Conservation (phyloP, 2,113 vertebrate genomes). For the Narcine bancroftii region DNA sequence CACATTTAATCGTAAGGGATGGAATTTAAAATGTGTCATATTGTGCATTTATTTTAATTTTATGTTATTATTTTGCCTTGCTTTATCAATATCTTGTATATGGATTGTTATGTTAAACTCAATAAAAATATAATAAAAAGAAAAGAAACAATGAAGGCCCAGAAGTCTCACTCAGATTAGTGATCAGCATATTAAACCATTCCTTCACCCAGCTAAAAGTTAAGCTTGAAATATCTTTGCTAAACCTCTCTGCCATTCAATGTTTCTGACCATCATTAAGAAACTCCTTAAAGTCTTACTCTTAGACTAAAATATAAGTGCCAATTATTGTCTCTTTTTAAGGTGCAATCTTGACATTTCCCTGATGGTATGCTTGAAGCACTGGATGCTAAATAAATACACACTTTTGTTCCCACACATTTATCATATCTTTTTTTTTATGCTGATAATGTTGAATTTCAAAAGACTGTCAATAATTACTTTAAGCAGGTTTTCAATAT, state of each 20-base stretch:
- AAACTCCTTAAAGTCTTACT: not conserved
- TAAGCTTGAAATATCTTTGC: not conserved
- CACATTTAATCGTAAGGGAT: too few species aligned
- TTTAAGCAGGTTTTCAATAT: not conserved
- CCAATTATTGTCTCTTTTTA: not conserved
- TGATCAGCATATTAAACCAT: too few species aligned
- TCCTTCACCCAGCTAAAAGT: not conserved
- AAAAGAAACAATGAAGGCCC: not conserved
- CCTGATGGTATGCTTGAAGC: not conserved
- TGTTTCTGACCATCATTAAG: not conserved
- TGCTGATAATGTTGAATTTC: not conserved
- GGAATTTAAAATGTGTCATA: too few species aligned
- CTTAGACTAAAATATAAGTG: not conserved
- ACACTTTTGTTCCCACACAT: not conserved
- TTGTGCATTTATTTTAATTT: too few species aligned
- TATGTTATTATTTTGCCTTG: too few species aligned
- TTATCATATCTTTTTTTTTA: too few species aligned
- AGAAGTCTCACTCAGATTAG: too few species aligned
- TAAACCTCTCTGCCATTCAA: not conserved
- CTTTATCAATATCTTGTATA: too few species aligned
- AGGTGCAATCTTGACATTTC: not conserved
- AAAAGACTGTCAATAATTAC: not conserved
- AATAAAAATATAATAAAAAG: too few species aligned
- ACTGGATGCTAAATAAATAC: too few species aligned
- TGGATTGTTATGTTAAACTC: too few species aligned